A percentile compares a stretch with the other conserved stretches of the same genome.
Conservation (phyloP, 2,113 vertebrate species). For the Octodon degus region DNA sequence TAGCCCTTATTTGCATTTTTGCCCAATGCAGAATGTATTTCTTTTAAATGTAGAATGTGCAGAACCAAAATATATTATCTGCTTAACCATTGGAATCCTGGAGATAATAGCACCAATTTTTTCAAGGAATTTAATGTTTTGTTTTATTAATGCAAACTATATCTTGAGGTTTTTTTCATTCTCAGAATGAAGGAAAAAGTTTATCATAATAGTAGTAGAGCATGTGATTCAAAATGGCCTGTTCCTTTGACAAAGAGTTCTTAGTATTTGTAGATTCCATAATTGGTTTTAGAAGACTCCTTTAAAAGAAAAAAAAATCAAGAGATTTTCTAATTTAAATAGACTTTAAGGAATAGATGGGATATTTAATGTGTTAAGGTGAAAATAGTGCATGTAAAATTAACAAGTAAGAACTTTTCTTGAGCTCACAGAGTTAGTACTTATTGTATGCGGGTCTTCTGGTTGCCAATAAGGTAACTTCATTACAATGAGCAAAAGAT, state of each 20-base stretch:
- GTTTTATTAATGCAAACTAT: background rate
- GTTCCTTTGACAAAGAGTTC: background rate
- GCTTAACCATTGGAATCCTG: constrained; percentile 29
- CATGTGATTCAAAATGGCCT: constrained; percentile 10
- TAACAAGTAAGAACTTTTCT: background rate
- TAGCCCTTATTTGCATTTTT: background rate
- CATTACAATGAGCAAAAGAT: background rate
- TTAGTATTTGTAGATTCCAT: background rate
- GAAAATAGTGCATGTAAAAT: background rate
- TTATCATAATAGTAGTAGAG: background rate
- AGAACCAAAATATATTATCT: background rate
- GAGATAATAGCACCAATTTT: background rate
- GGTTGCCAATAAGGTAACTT: background rate
- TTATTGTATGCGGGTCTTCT: background rate
- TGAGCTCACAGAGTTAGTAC: background rate
- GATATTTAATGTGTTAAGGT: background rate
- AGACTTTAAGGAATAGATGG: background rate
- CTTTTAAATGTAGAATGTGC: background rate
- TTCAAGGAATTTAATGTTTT: background rate
- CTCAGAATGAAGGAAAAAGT: background rate
- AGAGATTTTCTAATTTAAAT: background rate
- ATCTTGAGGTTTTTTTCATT: background rate
- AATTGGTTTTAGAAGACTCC: background rate
- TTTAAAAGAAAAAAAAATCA: background rate
- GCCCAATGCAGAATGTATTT: constrained; percentile 12